A percentile compares a stretch with the other conserved stretches of the same genome.
Conservation (phyloP, 2,888 invertebrate species). For the Drosophila monieri region DNA sequence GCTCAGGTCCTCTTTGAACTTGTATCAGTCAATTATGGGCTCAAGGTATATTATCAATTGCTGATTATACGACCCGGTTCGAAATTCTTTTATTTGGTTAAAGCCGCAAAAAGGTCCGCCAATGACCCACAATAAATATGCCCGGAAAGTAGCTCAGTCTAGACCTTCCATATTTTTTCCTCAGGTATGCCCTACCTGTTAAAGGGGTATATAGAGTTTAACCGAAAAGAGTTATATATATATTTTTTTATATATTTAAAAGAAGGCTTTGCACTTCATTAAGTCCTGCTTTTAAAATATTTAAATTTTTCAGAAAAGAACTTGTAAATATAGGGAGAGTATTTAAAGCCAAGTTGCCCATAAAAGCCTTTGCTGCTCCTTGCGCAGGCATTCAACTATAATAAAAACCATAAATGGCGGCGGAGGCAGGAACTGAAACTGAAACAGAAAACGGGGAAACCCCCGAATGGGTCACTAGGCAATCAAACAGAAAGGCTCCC, state of each 20-base stretch:
- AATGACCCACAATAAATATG: conserved; percentile 54
- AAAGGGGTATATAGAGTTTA: not conserved
- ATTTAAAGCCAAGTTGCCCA: conserved; percentile 7
- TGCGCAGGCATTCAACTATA: conserved; percentile 59
- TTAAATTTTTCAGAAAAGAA: not conserved
- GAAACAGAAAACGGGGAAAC: conserved; percentile 52
- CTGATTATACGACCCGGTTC: conserved; percentile 52
- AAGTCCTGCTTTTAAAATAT: not conserved
- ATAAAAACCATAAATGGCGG: conserved; percentile 67
- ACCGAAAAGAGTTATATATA: not conserved
- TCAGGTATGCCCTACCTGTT: not conserved
- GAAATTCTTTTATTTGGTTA: conserved; percentile 40
- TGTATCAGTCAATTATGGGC: conserved; percentile 46
- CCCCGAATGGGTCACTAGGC: conserved; percentile 48
- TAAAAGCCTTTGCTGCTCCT: conserved; percentile 3
- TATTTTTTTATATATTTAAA: no score
- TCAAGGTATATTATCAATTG: conserved; percentile 57
- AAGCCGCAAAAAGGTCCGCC: conserved; percentile 59
- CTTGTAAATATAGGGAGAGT: not conserved
- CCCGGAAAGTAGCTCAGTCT: conserved; percentile 3
- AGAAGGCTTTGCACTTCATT: no score
- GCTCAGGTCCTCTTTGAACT: conserved; percentile 26
- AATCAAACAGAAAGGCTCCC: conserved; percentile 73
- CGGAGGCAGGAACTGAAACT: conserved; percentile 53
- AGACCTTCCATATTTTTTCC: conserved; percentile 14